Base-by-base conservation (phyloP, 2,113 vertebrate species). In the Centropus unirufus region DNA sequence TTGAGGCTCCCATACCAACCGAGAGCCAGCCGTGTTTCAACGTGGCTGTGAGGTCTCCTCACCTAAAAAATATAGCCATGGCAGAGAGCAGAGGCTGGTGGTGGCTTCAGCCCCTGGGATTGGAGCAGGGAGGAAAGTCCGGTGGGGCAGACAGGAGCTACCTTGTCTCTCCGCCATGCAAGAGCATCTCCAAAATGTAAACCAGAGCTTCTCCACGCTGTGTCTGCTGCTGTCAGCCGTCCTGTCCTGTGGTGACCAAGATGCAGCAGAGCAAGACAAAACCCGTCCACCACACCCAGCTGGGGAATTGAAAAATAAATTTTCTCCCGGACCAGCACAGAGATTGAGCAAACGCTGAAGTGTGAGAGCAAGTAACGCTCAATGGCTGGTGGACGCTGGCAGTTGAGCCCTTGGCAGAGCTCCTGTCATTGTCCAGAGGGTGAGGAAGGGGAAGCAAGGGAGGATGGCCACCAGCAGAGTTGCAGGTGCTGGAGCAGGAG, bases 41-140 rank as follows among this genome's bases (percentile, higher is more conserved):
- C 6, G 1, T 1, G 52, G 30, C 40, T 49, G n/a, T 24, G 46
- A 49, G 46, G 34, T 42, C 2, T 1, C 29, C 66, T 73, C 42
- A 42, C 10, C 66, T 29, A 27, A 72, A 72, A 27, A 72, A 77
- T 18, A 23, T 17, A 64, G 58, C 51, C 14, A 3, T 2, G 14
- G 4, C 2, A 3, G 34, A 63, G 26, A 70, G 24, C 64, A 0
- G 2, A 1, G 4, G 18, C 24, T 1, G 1, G 54, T 0, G 0
- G 23, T 4, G 17, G 29, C 52, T 67, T 20, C 0, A 3, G 44
- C 7, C n/a, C 6, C 61, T 36, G 23, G n/a, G 39, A 29, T 46
- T 2, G 1, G 44, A 59, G 23, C 39, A 77, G 20, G 40, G 47
- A 57, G 57, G 55, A 36, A 42, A 62, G 66, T 9, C 40, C 16